A percentile compares a stretch with the other conserved stretches of the same genome.
These are phyloP conservation scores for Anastatus disparis DNA, from an alignment of 1,140 invertebrate genomes.

Conservation along the genomic window DNA sequence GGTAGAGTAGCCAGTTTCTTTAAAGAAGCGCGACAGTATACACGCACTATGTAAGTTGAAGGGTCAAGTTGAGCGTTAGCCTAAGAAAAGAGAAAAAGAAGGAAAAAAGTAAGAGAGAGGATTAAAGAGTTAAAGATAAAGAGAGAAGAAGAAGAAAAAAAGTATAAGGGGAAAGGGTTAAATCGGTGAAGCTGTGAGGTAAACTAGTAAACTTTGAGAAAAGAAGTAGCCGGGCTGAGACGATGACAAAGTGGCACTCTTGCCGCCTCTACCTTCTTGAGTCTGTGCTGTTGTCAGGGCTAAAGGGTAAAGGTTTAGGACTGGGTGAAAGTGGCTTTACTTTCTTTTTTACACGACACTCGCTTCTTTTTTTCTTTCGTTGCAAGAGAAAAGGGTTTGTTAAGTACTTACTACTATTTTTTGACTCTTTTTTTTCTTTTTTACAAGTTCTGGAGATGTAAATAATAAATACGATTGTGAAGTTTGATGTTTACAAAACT, in stretches of 20 bases:
- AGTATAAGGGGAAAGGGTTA: constrained; percentile 34
- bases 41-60: background rate
- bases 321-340: background rate
- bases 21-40: too few species aligned
- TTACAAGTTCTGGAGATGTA: too few species aligned
- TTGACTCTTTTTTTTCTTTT: too few species aligned
- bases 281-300: background rate
- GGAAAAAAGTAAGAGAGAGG: constrained; percentile 30
- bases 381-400: background rate
- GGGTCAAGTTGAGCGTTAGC: constrained; percentile 16
- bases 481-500: too few species aligned
- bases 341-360: background rate
- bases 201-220: constrained; percentile 51
- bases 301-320: background rate
- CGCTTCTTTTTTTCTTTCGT: background rate
- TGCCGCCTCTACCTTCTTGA: constrained; percentile 30
- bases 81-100: background rate
- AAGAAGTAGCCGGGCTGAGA: too few species aligned
- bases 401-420: too few species aligned
- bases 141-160: too few species aligned
- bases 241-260: constrained; percentile 57
- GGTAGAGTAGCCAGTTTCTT: too few species aligned
- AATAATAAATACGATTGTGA: too few species aligned
- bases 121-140: too few species aligned
- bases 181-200: constrained; percentile 23